Conservation (phyloP, 2,113 vertebrate genomes). For the Vidua macroura region DNA sequence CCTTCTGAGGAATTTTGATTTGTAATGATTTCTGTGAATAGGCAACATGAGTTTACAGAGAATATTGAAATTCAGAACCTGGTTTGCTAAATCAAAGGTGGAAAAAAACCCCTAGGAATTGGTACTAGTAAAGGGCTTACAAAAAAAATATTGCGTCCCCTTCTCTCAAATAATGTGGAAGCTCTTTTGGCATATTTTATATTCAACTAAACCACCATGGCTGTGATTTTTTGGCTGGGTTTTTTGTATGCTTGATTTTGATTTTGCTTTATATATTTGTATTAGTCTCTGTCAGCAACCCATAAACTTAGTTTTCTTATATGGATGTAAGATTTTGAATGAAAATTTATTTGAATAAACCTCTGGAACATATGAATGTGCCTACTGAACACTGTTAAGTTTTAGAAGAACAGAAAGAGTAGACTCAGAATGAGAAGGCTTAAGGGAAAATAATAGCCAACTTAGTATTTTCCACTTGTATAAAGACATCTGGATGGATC, state of each 20-base stretch:
- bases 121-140: neutral
- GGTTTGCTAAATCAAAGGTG: neutral
- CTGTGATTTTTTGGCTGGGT: neutral
- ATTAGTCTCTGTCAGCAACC: neutral
- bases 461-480: neutral
- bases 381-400: neutral
- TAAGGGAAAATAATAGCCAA: neutral
- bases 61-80: neutral
- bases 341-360: neutral
- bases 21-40: neutral
- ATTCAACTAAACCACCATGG: neutral
- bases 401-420: neutral
- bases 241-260: neutral
- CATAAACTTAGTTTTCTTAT: neutral
- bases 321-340: neutral
- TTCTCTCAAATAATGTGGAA: neutral
- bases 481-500: neutral
- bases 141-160: fast-evolving
- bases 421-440: neutral
- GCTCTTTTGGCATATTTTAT: neutral
- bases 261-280: neutral
- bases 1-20: neutral
- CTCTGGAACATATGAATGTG: neutral
- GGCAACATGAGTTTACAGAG: neutral
- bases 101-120: neutral